These are phyloP conservation scores for Netelia fuscicornis DNA, from an alignment of 2,888 invertebrate species.

Conservation along the genomic window DNA sequence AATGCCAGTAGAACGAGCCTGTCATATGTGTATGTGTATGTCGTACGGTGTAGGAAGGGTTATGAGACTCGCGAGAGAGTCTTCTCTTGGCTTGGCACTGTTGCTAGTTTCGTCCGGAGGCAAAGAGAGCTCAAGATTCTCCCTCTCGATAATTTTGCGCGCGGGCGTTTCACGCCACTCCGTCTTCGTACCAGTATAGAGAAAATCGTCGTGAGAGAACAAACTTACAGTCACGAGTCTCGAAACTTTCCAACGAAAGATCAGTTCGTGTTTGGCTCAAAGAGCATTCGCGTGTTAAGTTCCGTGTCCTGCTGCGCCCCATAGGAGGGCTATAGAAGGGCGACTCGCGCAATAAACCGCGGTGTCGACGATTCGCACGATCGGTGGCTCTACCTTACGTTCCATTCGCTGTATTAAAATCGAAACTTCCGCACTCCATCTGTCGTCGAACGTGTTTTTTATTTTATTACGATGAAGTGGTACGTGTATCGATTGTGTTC, in stretches of 20 bases:
- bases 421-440: background rate
- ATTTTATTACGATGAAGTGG: slow-evolving; percentile 55
- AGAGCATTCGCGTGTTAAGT: background rate
- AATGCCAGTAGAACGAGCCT: slow-evolving; percentile 65
- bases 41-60: slow-evolving; percentile 35
- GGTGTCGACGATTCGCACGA: slow-evolving; percentile 38
- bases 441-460: slow-evolving; percentile 7
- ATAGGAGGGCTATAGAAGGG: background rate
- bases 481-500: slow-evolving; percentile 49
- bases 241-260: background rate
- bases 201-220: background rate
- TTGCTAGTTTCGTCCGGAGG: slow-evolving; percentile 48
- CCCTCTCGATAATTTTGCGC: slow-evolving; percentile 35
- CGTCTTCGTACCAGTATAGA: no score
- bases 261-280: background rate
- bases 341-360: background rate
- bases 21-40: slow-evolving; percentile 8
- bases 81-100: slow-evolving; percentile 55
- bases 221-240: background rate
- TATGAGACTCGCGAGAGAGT: slow-evolving; percentile 53
- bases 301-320: no score
- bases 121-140: slow-evolving; percentile 30
- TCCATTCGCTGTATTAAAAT: background rate
- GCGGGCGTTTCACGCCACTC: background rate
- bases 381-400: background rate